phyloP scores from a whole-genome alignment of 2,888 invertebrate genomes.

The Oithona nana region DNA sequence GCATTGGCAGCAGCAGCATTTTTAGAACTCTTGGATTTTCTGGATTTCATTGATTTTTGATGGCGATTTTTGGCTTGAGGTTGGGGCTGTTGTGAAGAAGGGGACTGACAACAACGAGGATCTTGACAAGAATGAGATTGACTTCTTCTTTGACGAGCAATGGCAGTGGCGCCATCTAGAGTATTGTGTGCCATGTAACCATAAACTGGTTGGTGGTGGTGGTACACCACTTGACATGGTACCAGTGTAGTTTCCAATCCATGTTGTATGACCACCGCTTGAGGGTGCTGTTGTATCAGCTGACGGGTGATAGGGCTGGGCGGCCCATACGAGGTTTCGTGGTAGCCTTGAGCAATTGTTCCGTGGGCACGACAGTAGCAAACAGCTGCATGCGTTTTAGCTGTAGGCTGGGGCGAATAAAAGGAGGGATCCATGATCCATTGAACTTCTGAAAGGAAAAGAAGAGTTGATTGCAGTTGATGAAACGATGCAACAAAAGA shows the following conservation, averaged over 20 bases:
- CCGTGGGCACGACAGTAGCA: not conserved
- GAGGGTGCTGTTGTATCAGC: no score
- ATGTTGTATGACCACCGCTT: not conserved
- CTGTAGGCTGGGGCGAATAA: not conserved
- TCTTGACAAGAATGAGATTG: not conserved
- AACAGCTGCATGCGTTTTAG: not conserved
- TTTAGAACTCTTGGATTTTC: not conserved
- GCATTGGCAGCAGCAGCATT: not conserved
- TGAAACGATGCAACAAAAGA: no score
- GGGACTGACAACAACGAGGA: not conserved
- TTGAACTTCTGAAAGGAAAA: no score
- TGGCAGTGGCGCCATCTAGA: not conserved
- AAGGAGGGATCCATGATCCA: not conserved
- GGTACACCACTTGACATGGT: not conserved
- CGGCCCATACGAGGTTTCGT: not conserved
- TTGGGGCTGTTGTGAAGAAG: not conserved
- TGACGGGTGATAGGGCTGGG: not conserved
- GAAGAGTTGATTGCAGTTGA: no score
- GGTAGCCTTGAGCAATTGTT: not conserved
- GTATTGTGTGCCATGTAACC: not conserved
- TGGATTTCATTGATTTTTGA: not conserved
- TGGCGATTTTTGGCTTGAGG: not conserved
- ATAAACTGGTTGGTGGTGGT: not conserved
- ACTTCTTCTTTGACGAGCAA: not conserved
- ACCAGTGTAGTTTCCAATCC: not conserved